phyloP scores from a whole-genome alignment of 2,113 vertebrate species.

The Callithrix jacchus region DNA sequence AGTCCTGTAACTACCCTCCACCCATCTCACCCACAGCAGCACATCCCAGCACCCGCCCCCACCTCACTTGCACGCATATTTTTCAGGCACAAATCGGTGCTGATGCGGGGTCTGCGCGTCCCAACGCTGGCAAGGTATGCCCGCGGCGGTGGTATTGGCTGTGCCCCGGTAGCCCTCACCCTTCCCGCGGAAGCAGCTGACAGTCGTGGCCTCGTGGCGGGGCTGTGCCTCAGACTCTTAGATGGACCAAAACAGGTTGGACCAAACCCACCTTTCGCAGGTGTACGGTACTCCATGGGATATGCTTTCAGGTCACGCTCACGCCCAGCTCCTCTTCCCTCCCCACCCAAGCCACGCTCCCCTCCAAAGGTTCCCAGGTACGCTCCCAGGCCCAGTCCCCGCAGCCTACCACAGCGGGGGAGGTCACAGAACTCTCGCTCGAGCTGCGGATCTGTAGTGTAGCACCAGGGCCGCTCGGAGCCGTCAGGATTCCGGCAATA shows the following conservation, averaged over 20 bases:
- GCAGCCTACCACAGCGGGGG: constrained; percentile 83
- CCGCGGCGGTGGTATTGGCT: constrained; percentile 90
- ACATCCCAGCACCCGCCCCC: not conserved
- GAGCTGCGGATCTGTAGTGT: constrained; percentile 87
- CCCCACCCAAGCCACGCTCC: not conserved
- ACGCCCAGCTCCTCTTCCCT: not conserved
- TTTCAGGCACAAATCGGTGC: constrained; percentile 92
- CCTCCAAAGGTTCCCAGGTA: constrained; percentile 73
- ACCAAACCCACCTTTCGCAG: not conserved
- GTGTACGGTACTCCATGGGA: too few species aligned
- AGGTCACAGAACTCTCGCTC: constrained; percentile 93
- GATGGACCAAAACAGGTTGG: not conserved
- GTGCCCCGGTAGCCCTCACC: constrained; percentile 93
- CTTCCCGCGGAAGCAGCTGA: constrained; percentile 91
- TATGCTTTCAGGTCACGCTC: not conserved
- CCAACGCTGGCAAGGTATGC: constrained; percentile 96
- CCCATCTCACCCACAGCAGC: not conserved
- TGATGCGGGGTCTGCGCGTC: constrained; percentile 90
- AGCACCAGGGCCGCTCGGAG: constrained; percentile 96
- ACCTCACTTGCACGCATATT: constrained; percentile 96
- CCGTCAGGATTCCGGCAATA: constrained; percentile 97
- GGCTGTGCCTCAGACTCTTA: constrained; percentile 19
- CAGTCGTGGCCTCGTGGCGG: constrained; percentile 56
- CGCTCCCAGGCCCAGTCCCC: not conserved
- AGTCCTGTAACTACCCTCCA: not conserved